These are phyloP conservation scores for Callopanchax toddi DNA, from an alignment of 2,113 vertebrate genomes.

Conservation along the genomic window DNA sequence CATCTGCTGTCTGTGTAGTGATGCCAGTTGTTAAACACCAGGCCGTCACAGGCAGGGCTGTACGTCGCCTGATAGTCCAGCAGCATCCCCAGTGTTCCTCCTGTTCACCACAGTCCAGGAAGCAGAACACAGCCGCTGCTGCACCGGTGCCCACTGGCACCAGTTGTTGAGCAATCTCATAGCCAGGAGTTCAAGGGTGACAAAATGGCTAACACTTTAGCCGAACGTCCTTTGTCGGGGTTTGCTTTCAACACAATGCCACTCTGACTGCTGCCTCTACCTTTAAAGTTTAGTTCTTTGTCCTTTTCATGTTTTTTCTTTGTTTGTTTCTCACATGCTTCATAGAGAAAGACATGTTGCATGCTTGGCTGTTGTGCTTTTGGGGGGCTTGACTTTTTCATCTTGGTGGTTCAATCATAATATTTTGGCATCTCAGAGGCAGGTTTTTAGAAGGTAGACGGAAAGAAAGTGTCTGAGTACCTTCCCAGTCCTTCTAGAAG, in stretches of 20 bases:
- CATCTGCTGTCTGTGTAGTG: conserved; percentile 73
- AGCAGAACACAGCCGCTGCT: conserved; percentile 45
- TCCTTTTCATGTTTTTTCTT: conserved; percentile 4
- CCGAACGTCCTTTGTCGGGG: conserved; percentile 17
- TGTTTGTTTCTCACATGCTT: neutral
- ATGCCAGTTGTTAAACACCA: conserved; percentile 74
- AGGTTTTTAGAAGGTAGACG: conserved; percentile 5
- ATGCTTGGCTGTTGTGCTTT: conserved; percentile 24
- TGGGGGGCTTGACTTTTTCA: conserved; percentile 10
- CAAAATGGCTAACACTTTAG: conserved; percentile 26
- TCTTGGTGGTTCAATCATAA: conserved; percentile 15
- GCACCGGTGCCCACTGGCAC: conserved; percentile 51
- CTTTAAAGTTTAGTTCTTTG: neutral
- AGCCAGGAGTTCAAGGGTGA: conserved; percentile 55
- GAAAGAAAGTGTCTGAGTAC: conserved; percentile 17
- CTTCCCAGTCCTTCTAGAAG: neutral
- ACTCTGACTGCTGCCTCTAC: conserved; percentile 11
- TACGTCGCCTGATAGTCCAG: conserved; percentile 69
- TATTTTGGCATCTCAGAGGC: conserved; percentile 27
- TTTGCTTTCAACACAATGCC: conserved; percentile 8
- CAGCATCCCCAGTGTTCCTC: conserved; percentile 34
- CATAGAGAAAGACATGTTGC: neutral
- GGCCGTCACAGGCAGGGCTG: conserved; percentile 69
- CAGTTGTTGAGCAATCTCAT: conserved; percentile 44
- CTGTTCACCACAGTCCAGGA: conserved; percentile 54